These are phyloP conservation scores for Coregonus ussuriensis DNA, from an alignment of 2,797 vertebrate species.

Conservation along the genomic window DNA sequence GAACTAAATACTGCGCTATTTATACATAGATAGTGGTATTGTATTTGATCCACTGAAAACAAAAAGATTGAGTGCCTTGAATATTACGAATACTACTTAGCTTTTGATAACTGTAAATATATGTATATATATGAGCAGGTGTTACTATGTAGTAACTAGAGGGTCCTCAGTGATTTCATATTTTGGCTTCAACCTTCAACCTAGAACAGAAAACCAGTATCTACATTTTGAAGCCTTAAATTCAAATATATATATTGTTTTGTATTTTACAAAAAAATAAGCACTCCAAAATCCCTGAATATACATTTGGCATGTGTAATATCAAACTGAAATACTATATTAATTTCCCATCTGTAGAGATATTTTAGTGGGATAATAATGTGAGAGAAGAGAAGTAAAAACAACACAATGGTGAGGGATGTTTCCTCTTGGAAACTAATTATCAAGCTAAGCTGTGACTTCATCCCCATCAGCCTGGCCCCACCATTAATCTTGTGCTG, in stretches of 20 bases:
- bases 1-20: neutral
- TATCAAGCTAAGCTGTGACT: constrained; percentile 83
- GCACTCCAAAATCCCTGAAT: neutral
- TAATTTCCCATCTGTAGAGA: constrained; percentile 47
- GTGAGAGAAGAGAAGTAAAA: constrained; percentile 73
- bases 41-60: neutral
- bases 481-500: constrained; percentile 84
- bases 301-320: neutral
- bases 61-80: neutral
- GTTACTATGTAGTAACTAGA: too few relatives aligned
- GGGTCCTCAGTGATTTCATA: too few relatives aligned
- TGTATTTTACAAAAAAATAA: neutral
- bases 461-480: constrained; percentile 80
- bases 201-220: neutral
- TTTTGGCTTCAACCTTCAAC: too few relatives aligned
- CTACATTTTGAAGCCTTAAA: neutral
- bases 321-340: neutral
- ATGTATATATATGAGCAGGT: too few relatives aligned
- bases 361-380: constrained; percentile 61
- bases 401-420: constrained; percentile 78
- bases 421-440: constrained; percentile 83
- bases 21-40: neutral
- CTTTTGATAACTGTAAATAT: neutral
- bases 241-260: neutral
- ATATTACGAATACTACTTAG: neutral